Evolutionary conservation across 2,888 invertebrate genomes (phyloP).

Genomic region (Anthophora plumipes): DNA sequence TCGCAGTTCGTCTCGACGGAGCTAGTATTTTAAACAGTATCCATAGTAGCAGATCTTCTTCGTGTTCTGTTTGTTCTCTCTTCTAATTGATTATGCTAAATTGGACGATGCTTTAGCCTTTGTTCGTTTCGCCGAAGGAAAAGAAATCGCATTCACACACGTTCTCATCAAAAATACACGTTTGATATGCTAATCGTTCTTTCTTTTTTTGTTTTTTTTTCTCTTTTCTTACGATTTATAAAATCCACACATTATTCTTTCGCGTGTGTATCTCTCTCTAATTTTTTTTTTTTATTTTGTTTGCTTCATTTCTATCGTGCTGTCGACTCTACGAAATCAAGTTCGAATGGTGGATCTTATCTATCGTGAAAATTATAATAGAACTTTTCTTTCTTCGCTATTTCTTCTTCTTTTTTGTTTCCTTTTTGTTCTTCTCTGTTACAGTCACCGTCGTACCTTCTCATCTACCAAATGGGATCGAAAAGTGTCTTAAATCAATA

Average conservation of each 20-base stretch:
- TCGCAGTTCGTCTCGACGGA: slow-evolving; percentile 2
- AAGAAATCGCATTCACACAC: slow-evolving; percentile 50
- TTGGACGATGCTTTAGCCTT: slow-evolving; percentile 57
- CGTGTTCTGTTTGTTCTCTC: no score
- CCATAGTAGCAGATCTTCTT: background rate
- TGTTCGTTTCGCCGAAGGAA: slow-evolving; percentile 38
- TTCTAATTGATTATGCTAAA: slow-evolving; percentile 45
- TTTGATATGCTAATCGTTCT: slow-evolving; percentile 61
- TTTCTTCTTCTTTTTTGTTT: background rate
- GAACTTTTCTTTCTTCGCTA: background rate
- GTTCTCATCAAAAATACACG: slow-evolving; percentile 66
- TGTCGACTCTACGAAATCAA: slow-evolving; percentile 36
- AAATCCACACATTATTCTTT: slow-evolving; percentile 10
- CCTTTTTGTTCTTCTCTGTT: background rate
- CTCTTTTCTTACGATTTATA: slow-evolving; percentile 21
- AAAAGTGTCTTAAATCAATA: slow-evolving; percentile 20
- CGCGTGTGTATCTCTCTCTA: background rate
- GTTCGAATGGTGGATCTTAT: slow-evolving; percentile 26
- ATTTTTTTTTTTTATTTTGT: background rate
- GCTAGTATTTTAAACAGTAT: background rate
- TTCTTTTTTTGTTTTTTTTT: background rate
- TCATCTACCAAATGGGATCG: slow-evolving; percentile 15
- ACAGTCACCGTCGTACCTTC: slow-evolving; percentile 11
- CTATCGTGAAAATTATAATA: slow-evolving; percentile 18
- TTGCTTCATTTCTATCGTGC: no score